Evolutionary conservation across 2,888 invertebrate genomes (phyloP), one percentile per base, ranked within the genome.

Genomic region (Fragum fragum): DNA sequence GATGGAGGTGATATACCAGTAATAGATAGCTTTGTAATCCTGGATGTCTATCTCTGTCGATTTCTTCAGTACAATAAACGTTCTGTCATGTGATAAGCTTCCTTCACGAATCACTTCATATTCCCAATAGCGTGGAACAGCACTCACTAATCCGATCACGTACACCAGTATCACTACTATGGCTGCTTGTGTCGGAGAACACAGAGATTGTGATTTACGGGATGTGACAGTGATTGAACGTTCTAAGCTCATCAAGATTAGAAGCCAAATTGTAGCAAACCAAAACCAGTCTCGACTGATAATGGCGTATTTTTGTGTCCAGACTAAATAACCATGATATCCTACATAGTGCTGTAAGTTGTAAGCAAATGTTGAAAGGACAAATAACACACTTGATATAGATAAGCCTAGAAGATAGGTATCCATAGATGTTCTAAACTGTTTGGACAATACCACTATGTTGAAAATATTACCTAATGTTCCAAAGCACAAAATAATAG

Each of bases 61-160:
- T 68, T 90, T 90, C 52, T 88, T 83, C 23, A 92, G 87, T 14
- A 92, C 76, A 52, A 88, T 86, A 39, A 73, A 86, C 21, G 74
- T 77, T 53, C 63, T 72, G 36, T 77, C 78, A 39, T 77, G 83
- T n/a, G 69, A 53, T 14, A 81, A 29, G 53, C 80, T 81, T 21
- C 83, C 86, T 21, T 78, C 73, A 21, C 69, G 76, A 9, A 79
- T 70, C 26, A 87, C 88, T 53, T 92, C 90, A 78, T 92, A 93
- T 81, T 93, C 92, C 93, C 93, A 94, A 85, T 93, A 91, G 42
- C 92, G 88, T 18, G 94, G 94, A 52, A 94, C 81, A 14, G 93
- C 89, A 81, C 92, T 93, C 76, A 93, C 89, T 29, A 93, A 83
- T 16, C 93, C 92, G 16, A 94, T 91, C 42, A 88, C 85, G 80